Percentiles rank a stretch among this genome's conserved stretches.
These are phyloP conservation scores for Globodera rostochiensis DNA, from an alignment of 1,140 invertebrate genomes.

Conservation along the genomic window DNA sequence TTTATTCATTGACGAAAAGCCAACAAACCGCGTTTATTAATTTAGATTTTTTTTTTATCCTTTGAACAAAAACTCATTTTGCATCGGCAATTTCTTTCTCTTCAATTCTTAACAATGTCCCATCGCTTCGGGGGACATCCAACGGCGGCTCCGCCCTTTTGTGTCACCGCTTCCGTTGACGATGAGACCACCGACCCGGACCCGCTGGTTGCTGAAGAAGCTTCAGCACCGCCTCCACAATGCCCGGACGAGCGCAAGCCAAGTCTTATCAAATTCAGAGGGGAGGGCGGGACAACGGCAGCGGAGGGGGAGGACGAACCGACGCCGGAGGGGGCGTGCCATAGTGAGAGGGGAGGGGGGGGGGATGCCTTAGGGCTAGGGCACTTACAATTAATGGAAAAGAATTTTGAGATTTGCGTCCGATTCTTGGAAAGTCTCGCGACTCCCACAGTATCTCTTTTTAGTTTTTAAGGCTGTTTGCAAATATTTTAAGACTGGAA, in stretches of 20 bases:
- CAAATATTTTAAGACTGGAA: too few relatives aligned
- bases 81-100: too few relatives aligned
- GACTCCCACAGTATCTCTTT: too few relatives aligned
- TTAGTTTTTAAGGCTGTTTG: too few relatives aligned
- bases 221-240: not conserved
- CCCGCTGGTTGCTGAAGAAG: not conserved
- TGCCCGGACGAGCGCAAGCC: not conserved
- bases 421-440: too few relatives aligned
- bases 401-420: too few relatives aligned
- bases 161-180: not conserved
- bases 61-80: not conserved
- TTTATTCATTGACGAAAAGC: too few relatives aligned
- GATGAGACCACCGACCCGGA: conserved; percentile 6
- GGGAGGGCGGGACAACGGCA: not conserved
- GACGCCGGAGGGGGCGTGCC: conserved; percentile 1
- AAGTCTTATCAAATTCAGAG: not conserved
- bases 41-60: not conserved
- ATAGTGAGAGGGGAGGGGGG: not conserved
- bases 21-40: not conserved
- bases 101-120: not conserved
- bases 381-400: too few relatives aligned
- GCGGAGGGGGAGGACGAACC: not conserved
- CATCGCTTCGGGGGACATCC: not conserved
- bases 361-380: too few relatives aligned
- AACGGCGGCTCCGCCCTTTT: not conserved